Evolutionary conservation across 2,797 vertebrate genomes (phyloP).

Genomic region (Pseudopleuronectes americanus): DNA sequence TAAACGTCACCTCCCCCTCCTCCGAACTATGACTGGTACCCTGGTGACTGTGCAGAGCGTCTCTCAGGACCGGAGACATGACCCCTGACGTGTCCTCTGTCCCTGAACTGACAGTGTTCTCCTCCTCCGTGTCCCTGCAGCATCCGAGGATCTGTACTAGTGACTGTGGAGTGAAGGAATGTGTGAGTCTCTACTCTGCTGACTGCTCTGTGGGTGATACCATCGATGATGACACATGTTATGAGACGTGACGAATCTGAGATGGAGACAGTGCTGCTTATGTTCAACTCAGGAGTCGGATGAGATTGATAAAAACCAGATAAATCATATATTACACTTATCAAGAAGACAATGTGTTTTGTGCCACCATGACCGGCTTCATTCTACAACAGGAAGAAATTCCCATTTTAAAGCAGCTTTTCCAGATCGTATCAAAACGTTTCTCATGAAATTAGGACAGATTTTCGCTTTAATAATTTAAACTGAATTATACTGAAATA

Average conservation of each 20-base stretch:
- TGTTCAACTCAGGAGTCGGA: conserved; percentile 27
- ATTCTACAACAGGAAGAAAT: not conserved
- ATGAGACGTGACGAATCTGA: conserved; percentile 40
- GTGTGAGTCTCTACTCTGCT: conserved; percentile 31
- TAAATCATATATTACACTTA: conserved; percentile 6
- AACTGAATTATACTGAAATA: too few species aligned
- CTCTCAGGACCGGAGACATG: conserved; percentile 12
- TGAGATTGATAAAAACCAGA: conserved; percentile 20
- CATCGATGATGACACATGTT: conserved; percentile 33
- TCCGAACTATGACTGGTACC: not conserved
- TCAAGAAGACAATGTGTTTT: too few species aligned
- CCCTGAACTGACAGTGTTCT: conserved; percentile 11
- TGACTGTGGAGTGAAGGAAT: conserved; percentile 27
- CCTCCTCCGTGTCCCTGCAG: conserved; percentile 7
- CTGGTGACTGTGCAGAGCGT: not conserved
- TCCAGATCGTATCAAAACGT: not conserved
- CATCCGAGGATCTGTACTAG: conserved; percentile 12
- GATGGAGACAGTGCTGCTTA: conserved; percentile 28
- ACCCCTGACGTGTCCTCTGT: conserved; percentile 5
- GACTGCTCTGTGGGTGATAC: conserved; percentile 55
- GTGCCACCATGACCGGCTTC: not conserved
- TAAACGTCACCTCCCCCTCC: not conserved
- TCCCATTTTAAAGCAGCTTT: not conserved
- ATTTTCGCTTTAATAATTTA: too few species aligned
- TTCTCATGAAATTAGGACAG: too few species aligned